Evolutionary conservation across 2,797 vertebrate genomes (phyloP).

Genomic region (Melanogrammus aeglefinus): DNA sequence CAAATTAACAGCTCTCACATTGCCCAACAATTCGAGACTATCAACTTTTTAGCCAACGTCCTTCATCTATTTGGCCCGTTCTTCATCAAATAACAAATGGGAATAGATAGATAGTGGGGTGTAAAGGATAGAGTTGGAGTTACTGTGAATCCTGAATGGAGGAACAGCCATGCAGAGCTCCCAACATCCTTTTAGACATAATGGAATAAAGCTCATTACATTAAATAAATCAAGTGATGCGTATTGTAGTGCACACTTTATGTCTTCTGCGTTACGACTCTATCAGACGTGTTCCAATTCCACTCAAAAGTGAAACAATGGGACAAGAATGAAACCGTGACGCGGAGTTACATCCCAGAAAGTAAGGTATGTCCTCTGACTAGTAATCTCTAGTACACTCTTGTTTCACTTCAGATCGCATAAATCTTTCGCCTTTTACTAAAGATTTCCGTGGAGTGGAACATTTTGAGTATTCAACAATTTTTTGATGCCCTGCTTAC

Average conservation of each 20-base stretch:
- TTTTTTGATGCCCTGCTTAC: neutral
- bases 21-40: too few relatives aligned
- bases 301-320: neutral
- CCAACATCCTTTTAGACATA: too few relatives aligned
- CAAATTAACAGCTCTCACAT: too few relatives aligned
- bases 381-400: neutral
- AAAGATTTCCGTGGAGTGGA: constrained; percentile 49
- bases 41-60: too few relatives aligned
- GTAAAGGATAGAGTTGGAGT: neutral
- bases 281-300: too few relatives aligned
- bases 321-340: neutral
- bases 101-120: neutral
- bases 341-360: neutral
- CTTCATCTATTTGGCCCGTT: neutral
- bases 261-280: too few relatives aligned
- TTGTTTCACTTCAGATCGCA: constrained; percentile 18
- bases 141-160: neutral
- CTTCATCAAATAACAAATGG: neutral
- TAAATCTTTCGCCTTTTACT: constrained; percentile 45
- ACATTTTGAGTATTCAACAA: constrained; percentile 20
- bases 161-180: neutral
- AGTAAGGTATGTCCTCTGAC: too few relatives aligned
- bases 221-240: too few relatives aligned
- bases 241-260: too few relatives aligned
- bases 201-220: too few relatives aligned